Conservation (phyloP, 2,888 invertebrate genomes). For the Sinohyriopsis cumingii region DNA sequence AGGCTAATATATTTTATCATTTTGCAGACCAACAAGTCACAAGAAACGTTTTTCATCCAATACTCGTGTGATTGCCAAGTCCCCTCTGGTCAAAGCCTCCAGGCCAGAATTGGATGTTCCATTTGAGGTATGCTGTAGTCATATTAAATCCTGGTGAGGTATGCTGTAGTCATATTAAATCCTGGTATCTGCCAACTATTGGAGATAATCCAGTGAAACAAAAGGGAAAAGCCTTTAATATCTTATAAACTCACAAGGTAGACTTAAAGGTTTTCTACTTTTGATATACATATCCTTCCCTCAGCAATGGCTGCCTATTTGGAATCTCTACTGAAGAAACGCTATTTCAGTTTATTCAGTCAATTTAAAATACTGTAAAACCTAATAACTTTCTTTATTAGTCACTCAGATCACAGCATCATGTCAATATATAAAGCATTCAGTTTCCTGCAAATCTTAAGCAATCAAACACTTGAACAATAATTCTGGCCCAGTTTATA, state of each 20-base stretch:
- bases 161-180: slow-evolving; percentile 10
- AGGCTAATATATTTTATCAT: neutral
- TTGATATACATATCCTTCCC: too few species aligned
- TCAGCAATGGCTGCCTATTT: too few species aligned
- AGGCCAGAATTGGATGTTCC: slow-evolving; percentile 73
- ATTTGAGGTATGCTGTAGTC: slow-evolving; percentile 69
- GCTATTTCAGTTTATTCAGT: neutral
- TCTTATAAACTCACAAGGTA: too few species aligned
- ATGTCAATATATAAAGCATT: too few species aligned
- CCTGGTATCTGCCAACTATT: too few species aligned
- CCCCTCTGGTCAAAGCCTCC: slow-evolving; percentile 72
- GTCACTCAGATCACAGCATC: too few species aligned
- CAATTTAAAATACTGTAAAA: slow-evolving; percentile 1
- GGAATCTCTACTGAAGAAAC: neutral
- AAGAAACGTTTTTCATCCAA: slow-evolving; percentile 33
- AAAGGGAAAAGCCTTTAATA: too few species aligned
- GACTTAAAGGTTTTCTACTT: too few species aligned
- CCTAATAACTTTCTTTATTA: neutral
- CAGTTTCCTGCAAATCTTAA: too few species aligned
- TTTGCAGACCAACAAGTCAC: slow-evolving; percentile 26
- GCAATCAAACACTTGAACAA: too few species aligned
- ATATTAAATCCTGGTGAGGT: slow-evolving; percentile 61
- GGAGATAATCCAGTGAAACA: too few species aligned
- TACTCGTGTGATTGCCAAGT: slow-evolving; percentile 72
- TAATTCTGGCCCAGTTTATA: too few species aligned